Percentiles rank a stretch among this genome's conserved stretches.
phyloP scores from a whole-genome alignment of 2,888 invertebrate species.

The Pyrocoelia pectoralis region DNA sequence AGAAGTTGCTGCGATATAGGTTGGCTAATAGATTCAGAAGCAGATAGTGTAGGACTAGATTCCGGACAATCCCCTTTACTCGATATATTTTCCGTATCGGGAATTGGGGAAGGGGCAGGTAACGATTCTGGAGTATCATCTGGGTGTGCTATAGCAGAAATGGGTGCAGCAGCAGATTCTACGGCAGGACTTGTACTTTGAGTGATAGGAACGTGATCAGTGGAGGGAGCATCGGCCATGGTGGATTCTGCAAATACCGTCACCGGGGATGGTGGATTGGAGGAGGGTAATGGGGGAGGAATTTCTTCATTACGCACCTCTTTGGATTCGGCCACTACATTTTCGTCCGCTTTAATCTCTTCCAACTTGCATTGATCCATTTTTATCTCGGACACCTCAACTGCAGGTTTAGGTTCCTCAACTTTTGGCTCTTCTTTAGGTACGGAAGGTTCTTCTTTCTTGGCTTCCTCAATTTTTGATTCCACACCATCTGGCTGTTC shows the following conservation, averaged over 20 bases:
- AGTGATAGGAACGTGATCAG: conserved; percentile 44
- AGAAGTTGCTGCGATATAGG: neutral
- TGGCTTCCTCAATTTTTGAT: conserved; percentile 39
- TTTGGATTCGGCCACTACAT: conserved; percentile 52
- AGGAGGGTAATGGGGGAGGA: conserved; percentile 78
- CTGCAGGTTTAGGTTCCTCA: conserved; percentile 29
- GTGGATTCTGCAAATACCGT: conserved; percentile 76
- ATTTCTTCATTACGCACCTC: conserved; percentile 70
- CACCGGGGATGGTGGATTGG: conserved; percentile 79
- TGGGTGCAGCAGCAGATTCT: conserved; percentile 14
- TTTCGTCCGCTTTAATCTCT: conserved; percentile 41
- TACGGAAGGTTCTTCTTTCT: neutral
- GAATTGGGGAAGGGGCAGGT: neutral
- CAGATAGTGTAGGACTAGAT: no score
- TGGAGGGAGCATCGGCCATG: conserved; percentile 64
- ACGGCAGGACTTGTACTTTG: neutral
- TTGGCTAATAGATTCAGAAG: neutral
- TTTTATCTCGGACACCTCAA: conserved; percentile 36
- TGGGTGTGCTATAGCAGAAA: neutral
- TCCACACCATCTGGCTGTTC: conserved; percentile 41
- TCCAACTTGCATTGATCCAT: conserved; percentile 41
- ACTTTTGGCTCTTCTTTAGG: neutral
- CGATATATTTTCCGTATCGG: neutral
- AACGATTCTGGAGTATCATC: neutral
- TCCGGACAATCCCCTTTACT: neutral